A percentile compares a stretch with the other conserved stretches of the same genome.
These are phyloP conservation scores for Bradypus variegatus DNA, from an alignment of 2,797 vertebrate species.

Conservation along the genomic window DNA sequence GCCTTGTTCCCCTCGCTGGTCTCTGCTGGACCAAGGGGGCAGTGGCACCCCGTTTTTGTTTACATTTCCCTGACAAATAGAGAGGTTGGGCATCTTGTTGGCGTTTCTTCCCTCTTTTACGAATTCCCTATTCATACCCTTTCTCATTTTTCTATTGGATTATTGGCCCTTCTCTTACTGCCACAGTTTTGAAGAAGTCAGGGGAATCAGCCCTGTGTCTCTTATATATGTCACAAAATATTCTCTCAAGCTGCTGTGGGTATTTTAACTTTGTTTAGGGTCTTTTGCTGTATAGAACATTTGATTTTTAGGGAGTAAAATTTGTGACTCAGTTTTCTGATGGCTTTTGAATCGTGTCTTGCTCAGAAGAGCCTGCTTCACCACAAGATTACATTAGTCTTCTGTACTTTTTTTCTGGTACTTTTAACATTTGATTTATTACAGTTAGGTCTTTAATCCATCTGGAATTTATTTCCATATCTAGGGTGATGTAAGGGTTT, in stretches of 20 bases:
- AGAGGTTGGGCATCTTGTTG: not conserved
- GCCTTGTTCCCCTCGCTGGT: rapidly evolving
- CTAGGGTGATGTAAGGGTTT: not conserved
- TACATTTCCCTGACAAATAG: too few species aligned
- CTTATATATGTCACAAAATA: not conserved
- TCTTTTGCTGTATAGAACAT: not conserved
- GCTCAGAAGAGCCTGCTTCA: not conserved
- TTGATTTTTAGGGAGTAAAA: not conserved
- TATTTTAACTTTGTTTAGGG: not conserved
- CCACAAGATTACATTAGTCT: too few species aligned
- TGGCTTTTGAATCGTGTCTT: not conserved
- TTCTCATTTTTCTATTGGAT: not conserved
- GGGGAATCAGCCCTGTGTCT: not conserved
- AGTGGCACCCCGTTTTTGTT: not conserved
- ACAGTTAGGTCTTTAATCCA: not conserved
- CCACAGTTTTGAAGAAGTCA: not conserved
- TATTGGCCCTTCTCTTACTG: not conserved
- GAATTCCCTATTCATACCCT: not conserved
- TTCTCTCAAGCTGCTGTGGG: not conserved
- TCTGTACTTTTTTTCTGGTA: not conserved
- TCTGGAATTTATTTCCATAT: constrained; percentile 16
- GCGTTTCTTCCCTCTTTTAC: not conserved
- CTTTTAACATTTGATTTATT: not conserved
- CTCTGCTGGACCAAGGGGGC: not conserved
- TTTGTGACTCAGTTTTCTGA: not conserved